Base-by-base conservation (phyloP, 2,797 vertebrate genomes). In the Mus caroli region DNA sequence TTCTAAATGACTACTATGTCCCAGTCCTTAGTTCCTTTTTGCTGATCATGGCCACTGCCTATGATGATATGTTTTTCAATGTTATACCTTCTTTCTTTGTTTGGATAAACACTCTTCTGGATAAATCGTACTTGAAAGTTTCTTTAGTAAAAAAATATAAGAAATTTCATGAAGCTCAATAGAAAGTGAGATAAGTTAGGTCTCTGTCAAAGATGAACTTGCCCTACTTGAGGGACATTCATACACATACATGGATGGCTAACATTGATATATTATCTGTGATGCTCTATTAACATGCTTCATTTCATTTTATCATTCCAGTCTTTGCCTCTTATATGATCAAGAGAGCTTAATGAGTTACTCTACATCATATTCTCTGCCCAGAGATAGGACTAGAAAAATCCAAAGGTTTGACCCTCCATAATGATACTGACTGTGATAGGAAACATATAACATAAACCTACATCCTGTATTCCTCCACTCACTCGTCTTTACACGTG, bases 261-360 rank as follows among this genome's bases (percentile, higher is more conserved):
- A 95, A 58, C 28, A 14, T 0, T 14, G 15, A 46, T 22, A 2
- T 69, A 67, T 11, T 34, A 64, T 90, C 91, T 62, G 28, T n/a
- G 84, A 80, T 37, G 11, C 12, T 40, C 58, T 60, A 54, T 2
- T 0, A 3, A 64, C 20, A 58, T 50, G 26, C 13, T 79, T 79
- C 43, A 87, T 89, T 86, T 83, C 69, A 92, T 50, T 84, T 94
- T 89, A 91, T 64, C 62, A 67, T 85, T 6, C 1, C 46, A 73
- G 60, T 56, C 40, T 56, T 54, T 77, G 82, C 20, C 20, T 92
- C n/a, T 31, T 8, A 14, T 64, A 24, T 56, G 17, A 79, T 75
- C 64, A 79, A 84, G 26, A 79, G 43, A 56, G 17, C 22, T 92
- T 86, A 85, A 86, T 76, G 43, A 13, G 37, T n/a, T 86, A 40